Evolutionary conservation across 2,888 invertebrate genomes (phyloP).

Genomic region (Hypolimnas misippus): DNA sequence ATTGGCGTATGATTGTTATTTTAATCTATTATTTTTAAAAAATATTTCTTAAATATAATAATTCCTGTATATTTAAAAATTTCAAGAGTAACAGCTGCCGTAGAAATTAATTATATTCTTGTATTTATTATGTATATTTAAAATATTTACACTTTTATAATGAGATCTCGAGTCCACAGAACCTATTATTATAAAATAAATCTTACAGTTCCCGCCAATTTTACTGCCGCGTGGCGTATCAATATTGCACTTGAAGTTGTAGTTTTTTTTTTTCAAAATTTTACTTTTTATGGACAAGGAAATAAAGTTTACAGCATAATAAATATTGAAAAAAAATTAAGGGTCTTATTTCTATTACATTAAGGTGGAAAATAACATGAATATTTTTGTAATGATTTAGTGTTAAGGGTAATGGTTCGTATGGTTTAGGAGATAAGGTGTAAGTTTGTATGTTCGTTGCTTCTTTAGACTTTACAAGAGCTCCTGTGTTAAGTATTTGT

Average conservation of each 20-base stretch:
- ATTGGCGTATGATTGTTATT: too few relatives aligned
- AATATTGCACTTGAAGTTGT: neutral
- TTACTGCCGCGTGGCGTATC: neutral
- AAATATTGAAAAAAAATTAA: neutral
- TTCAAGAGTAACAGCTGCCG: too few relatives aligned
- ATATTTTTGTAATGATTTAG: neutral
- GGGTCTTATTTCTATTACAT: neutral
- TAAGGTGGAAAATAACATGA: constrained; percentile 7
- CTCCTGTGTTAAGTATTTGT: neutral
- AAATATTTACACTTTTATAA: too few relatives aligned
- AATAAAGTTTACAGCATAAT: neutral
- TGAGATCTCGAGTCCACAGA: too few relatives aligned
- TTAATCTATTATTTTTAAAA: too few relatives aligned
- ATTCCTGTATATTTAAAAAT: too few relatives aligned
- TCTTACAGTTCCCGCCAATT: neutral
- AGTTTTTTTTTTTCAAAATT: neutral
- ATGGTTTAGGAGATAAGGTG: neutral
- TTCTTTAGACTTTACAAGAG: constrained; percentile 4
- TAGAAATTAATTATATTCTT: too few relatives aligned
- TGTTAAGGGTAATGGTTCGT: neutral
- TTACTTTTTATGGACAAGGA: neutral
- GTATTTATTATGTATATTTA: too few relatives aligned
- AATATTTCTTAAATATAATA: too few relatives aligned
- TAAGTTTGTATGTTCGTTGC: constrained; percentile 9
- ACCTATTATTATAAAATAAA: neutral